Base-by-base conservation (phyloP, 2,888 invertebrate genomes). In the Scaptomyza reducta region DNA sequence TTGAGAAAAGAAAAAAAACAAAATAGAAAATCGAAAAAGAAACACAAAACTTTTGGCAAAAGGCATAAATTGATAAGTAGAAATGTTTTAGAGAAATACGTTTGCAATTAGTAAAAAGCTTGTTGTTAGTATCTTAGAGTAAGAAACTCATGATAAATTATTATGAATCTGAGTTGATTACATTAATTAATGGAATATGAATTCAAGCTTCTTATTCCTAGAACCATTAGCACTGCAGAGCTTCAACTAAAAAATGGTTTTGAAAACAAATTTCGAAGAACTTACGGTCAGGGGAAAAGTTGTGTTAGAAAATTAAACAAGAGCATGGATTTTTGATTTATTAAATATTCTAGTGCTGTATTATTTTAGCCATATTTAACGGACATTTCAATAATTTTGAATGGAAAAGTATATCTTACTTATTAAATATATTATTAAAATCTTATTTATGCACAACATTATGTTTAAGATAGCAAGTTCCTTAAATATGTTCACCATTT, bases 61-160 rank as follows among this genome's bases (percentile, higher is more conserved):
- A 51, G 22, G 35, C 22, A 61, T 61, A 60, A 72, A 66, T 72
- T 51, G 67, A 62, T 67, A 67, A 74, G 64, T 56, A 18, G 50
- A 56, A 62, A 62, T 54, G 55, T 14, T 14, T 13, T 25, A 33
- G 49, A 50, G 35, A 49, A 62, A 35, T 38, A 6, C 22, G 22
- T 42, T 61, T 10, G 27, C 9, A 22, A 46, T 46, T 31, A 29
- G 29, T 18, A 44, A 35, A 13, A n/a, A n/a, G 35, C n/a, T n/a
- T 35, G 5, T 35, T n/a, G n/a, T 4, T 33, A 13, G 6, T n/a
- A 6, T n/a, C 35, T n/a, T n/a, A 1, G 9, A 14, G n/a, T n/a
- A 14, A 2, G 2, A 14, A 35, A 14, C n/a, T 2, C 7, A 9
- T 2, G 11, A 35, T n/a, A 35, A n/a, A 6, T n/a, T 35, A 38